Evolutionary conservation across 2,113 vertebrate species (phyloP).

Genomic region (Suncus etruscus): DNA sequence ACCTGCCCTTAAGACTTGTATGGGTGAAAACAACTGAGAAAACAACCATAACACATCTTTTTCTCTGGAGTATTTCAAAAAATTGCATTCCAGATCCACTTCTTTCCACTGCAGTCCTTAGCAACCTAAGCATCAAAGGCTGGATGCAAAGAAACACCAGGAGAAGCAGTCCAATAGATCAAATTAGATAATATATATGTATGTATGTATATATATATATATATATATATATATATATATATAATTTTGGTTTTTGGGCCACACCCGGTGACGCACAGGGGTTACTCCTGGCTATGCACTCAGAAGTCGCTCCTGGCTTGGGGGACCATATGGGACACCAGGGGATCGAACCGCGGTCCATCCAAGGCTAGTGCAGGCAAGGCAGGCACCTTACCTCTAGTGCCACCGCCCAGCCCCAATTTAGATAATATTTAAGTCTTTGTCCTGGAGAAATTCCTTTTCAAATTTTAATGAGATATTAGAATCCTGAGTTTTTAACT

Average conservation of each 20-base stretch:
- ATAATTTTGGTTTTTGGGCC: too few species aligned
- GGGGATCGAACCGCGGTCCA: too few species aligned
- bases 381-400: too few species aligned
- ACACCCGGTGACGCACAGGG: too few species aligned
- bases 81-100: conserved; percentile 19
- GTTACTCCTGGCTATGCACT: too few species aligned
- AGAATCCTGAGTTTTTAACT: not conserved
- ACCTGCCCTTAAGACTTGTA: not conserved
- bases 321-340: too few species aligned
- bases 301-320: too few species aligned
- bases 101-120: not conserved
- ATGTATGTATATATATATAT: too few species aligned
- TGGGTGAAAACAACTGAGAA: conserved; percentile 15
- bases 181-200: not conserved
- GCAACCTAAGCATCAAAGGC: not conserved
- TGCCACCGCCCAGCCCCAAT: too few species aligned
- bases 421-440: not conserved
- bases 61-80: not conserved
- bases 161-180: not conserved
- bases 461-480: not conserved
- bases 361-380: too few species aligned
- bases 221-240: too few species aligned
- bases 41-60: not conserved
- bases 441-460: not conserved
- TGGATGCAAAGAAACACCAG: not conserved